Evolutionary conservation across 2,113 vertebrate species (phyloP), one percentile per base, ranked within the genome.

Genomic region (Oreochromis spilurus): DNA sequence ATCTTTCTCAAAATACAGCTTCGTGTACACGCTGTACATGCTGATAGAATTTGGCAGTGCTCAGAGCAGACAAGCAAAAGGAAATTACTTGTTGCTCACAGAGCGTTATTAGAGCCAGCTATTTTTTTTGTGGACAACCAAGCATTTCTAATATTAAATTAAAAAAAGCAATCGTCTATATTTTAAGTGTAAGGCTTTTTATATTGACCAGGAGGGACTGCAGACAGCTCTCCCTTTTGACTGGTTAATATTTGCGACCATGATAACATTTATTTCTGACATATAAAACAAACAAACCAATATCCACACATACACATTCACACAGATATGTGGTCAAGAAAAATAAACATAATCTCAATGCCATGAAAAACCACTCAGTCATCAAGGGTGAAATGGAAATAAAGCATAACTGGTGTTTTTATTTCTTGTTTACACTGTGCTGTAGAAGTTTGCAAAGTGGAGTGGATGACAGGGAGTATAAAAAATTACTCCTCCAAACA

Each of bases 1-100:
- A 52, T 80, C 43, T 87, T 90, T 85, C 70, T 83, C 84, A 86
- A 87, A 91, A 85, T 87, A 79, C 70, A 40, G 50, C 83, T 80
- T 93, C 77, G 81, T 62, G 60, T 84, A 75, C 83, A 82, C 19
- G 13, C 55, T 58, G 43, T 86, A 83, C 72, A 75, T 52, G 24
- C 80, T 87, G 40, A 83, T 79, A 67, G 16, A 88, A 86, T 84
- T 84, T 77, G 45, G 72, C 72, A 77, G 72, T 13, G 45, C 43
- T 77, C 72, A n/a, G 43, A 77, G 45, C 45, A 31, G 26, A 77
- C 72, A 77, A 77, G 72, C 72, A 52, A 77, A 77, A 77, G 72
- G 72, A 77, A 77, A 77, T 77, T 52, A 77, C 45, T 82, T 88
- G 43, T 81, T 77, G 72, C 72, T 52, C 17, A 77, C 26, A 7